Evolutionary conservation across 2,888 invertebrate species (phyloP).

Genomic region (Eupithecia abbreviata): DNA sequence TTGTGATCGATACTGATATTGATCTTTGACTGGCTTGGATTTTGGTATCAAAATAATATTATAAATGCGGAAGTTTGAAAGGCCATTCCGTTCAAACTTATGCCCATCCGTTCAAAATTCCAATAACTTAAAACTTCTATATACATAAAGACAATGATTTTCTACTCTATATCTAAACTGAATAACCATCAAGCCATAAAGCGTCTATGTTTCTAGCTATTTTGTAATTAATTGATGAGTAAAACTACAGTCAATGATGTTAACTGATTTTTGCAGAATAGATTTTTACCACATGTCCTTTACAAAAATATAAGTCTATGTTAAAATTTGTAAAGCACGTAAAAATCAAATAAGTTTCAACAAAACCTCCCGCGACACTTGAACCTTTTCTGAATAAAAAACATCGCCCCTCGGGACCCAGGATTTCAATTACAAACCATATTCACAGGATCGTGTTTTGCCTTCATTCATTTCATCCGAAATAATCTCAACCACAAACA

Average conservation of each 20-base stretch:
- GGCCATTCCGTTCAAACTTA: too few relatives aligned
- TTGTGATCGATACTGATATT: not conserved
- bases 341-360: constrained; percentile 33
- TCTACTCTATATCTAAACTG: not conserved
- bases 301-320: not conserved
- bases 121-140: too few relatives aligned
- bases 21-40: not conserved
- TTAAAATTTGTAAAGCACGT: not conserved
- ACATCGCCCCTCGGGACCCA: constrained; percentile 66
- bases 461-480: constrained; percentile 83
- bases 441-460: constrained; percentile 80
- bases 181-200: not conserved
- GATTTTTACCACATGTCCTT: not conserved
- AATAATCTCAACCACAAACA: constrained; percentile 84
- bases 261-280: not conserved
- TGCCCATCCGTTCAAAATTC: too few relatives aligned
- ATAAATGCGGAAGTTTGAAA: too few relatives aligned
- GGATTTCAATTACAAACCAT: constrained; percentile 79
- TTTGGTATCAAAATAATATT: too few relatives aligned
- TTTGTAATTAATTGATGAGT: not conserved
- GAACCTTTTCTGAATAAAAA: constrained; percentile 58
- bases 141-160: too few relatives aligned
- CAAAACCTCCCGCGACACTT: constrained; percentile 49
- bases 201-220: too few relatives aligned
- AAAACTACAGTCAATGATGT: not conserved